Percentiles rank a stretch among this genome's conserved stretches.
Conservation (phyloP, 2,888 invertebrate species). For the Troilus luridus region DNA sequence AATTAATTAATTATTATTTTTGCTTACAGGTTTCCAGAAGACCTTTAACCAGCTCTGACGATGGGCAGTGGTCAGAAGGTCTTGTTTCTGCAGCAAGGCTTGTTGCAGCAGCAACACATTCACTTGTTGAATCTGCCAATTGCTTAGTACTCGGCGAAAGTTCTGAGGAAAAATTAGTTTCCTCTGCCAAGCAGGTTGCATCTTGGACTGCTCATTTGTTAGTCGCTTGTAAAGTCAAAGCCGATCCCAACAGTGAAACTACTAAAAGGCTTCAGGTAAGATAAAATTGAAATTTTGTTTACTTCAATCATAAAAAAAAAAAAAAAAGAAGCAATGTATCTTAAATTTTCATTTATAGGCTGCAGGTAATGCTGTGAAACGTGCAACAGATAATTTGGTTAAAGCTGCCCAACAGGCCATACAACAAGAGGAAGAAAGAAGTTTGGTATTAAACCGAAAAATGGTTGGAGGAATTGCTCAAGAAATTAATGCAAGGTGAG, state of each 20-base stretch:
- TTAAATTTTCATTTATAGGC: constrained; percentile 72
- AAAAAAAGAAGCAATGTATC: not conserved
- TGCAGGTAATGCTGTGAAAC: constrained; percentile 96
- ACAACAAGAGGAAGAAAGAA: constrained; percentile 91
- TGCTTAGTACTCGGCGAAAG: constrained; percentile 93
- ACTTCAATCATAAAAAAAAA: not conserved
- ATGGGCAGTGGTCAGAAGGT: constrained; percentile 98
- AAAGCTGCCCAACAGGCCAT: constrained; percentile 94
- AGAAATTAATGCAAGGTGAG: constrained; percentile 87
- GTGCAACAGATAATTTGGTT: constrained; percentile 97
- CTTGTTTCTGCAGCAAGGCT: constrained; percentile 94
- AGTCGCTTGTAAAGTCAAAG: constrained; percentile 98
- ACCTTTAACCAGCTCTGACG: constrained; percentile 89
- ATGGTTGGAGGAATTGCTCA: constrained; percentile 97
- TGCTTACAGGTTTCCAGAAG: constrained; percentile 76
- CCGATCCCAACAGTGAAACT: constrained; percentile 94
- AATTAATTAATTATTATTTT: not conserved
- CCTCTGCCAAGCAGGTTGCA: constrained; percentile 96
- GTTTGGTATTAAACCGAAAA: constrained; percentile 88
- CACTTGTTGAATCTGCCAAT: constrained; percentile 97
- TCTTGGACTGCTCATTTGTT: constrained; percentile 96
- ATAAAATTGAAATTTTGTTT: not conserved
- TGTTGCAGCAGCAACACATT: constrained; percentile 98
- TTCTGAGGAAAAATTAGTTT: constrained; percentile 95
- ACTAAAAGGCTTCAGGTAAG: constrained; percentile 84